Percentiles rank a stretch among this genome's conserved stretches.
phyloP scores from a whole-genome alignment of 2,797 vertebrate species.

The Monodelphis domestica region DNA sequence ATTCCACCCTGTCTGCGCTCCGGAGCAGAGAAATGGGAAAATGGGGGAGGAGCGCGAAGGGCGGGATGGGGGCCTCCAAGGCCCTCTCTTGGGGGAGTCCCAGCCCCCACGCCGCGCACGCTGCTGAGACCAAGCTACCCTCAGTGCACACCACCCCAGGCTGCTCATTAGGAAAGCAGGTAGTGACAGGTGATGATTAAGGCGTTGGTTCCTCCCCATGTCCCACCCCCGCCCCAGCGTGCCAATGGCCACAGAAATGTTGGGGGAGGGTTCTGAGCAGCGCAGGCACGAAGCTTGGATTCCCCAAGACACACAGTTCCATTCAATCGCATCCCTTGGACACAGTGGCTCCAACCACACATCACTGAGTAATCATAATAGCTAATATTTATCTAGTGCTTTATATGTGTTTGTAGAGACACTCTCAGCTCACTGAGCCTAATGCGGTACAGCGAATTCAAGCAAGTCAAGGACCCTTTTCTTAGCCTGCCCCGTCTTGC shows the following conservation, averaged over 20 bases:
- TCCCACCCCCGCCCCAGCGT: neutral
- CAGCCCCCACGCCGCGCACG: constrained; percentile 1
- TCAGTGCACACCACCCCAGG: neutral
- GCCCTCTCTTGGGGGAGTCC: neutral
- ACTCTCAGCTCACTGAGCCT: too few relatives aligned
- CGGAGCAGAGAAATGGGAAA: constrained; percentile 29
- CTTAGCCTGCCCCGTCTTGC: too few relatives aligned
- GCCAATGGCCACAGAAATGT: neutral
- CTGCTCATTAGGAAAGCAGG: neutral
- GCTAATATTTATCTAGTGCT: neutral
- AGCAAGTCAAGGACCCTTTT: neutral
- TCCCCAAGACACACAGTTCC: neutral
- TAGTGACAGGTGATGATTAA: constrained; percentile 29
- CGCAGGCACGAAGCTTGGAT: neutral
- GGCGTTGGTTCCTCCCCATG: neutral
- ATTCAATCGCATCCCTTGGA: neutral
- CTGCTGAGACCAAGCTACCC: neutral
- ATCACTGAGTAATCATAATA: neutral
- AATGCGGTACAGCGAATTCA: neutral
- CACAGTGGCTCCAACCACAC: neutral
- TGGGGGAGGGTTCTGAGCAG: neutral
- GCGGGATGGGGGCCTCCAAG: constrained; percentile 23
- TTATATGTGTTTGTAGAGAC: neutral
- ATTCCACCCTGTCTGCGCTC: constrained; percentile 36
- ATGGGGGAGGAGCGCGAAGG: neutral